Conservation (phyloP, 2,888 invertebrate genomes). For the Yponomeuta cagnagella region DNA sequence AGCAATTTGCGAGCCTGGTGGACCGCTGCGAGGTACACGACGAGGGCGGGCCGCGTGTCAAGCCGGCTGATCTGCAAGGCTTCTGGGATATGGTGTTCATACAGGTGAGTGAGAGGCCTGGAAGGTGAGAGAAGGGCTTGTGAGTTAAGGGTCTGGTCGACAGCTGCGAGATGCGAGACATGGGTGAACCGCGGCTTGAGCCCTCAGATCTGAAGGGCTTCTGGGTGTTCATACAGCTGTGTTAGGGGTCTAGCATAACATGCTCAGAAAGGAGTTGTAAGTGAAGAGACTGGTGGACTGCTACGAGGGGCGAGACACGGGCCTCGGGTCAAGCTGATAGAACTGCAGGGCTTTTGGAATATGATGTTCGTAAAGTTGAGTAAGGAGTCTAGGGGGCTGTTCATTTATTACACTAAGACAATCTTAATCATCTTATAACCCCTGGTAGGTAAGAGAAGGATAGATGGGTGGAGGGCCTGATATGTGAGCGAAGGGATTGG, state of each 20-base stretch:
- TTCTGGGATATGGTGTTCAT: constrained; percentile 92
- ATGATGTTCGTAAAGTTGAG: no score
- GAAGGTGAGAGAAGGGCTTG: neutral
- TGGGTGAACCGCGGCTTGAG: constrained; percentile 66
- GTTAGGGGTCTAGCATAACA: neutral
- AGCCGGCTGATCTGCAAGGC: constrained; percentile 84
- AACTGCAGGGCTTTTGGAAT: no score
- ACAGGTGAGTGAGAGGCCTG: constrained; percentile 61
- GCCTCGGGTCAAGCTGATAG: constrained; percentile 45
- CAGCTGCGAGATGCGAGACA: no score
- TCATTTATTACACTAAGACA: no score
- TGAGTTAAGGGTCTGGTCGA: no score
- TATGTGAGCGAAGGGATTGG: neutral
- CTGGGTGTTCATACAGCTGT: constrained; percentile 86
- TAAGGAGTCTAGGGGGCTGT: no score
- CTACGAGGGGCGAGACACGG: no score
- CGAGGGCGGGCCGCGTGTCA: constrained; percentile 70
- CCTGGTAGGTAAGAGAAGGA: no score
- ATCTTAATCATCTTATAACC: no score
- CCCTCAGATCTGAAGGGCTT: constrained; percentile 87
- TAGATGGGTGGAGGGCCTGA: neutral
- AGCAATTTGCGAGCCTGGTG: constrained; percentile 81
- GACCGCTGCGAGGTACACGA: constrained; percentile 54
- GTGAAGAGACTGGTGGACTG: no score
- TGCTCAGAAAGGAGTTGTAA: neutral